phyloP scores from a whole-genome alignment of 2,113 vertebrate genomes.

The Peromyscus californicus region DNA sequence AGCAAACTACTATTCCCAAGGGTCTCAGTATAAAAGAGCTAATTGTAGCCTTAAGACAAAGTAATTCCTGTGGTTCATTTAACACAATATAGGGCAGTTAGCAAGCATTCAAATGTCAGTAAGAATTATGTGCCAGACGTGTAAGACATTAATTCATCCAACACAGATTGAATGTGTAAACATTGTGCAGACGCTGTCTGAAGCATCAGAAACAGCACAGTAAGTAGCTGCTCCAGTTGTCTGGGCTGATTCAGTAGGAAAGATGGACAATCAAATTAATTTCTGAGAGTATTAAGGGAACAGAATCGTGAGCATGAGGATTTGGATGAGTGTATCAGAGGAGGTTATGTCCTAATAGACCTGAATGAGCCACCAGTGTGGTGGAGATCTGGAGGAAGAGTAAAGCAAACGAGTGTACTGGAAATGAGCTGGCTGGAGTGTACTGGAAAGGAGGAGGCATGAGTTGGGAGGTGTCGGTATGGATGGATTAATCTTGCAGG shows the following conservation, averaged over 20 bases:
- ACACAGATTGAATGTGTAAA: background rate
- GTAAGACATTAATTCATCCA: constrained; percentile 4
- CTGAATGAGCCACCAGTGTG: background rate
- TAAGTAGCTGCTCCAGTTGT: background rate
- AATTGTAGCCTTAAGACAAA: background rate
- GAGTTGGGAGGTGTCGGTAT: background rate
- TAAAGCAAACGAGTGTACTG: background rate
- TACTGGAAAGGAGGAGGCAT: background rate
- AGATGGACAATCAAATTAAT: background rate
- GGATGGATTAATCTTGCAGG: background rate
- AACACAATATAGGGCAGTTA: background rate
- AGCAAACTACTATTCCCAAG: background rate
- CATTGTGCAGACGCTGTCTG: background rate
- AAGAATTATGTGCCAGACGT: background rate
- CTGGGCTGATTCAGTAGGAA: background rate
- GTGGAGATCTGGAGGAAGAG: background rate
- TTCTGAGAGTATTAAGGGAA: background rate
- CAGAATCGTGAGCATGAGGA: background rate
- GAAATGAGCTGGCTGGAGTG: background rate
- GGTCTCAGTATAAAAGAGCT: background rate
- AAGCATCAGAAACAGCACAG: background rate
- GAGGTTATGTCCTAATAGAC: background rate
- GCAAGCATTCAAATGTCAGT: background rate
- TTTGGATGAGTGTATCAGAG: background rate
- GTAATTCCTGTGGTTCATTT: background rate